Evolutionary conservation across 37 sponge, comb jelly and placozoan species (phyloP), one percentile per base, ranked within the genome.

Genomic region (Ianthella basta): DNA sequence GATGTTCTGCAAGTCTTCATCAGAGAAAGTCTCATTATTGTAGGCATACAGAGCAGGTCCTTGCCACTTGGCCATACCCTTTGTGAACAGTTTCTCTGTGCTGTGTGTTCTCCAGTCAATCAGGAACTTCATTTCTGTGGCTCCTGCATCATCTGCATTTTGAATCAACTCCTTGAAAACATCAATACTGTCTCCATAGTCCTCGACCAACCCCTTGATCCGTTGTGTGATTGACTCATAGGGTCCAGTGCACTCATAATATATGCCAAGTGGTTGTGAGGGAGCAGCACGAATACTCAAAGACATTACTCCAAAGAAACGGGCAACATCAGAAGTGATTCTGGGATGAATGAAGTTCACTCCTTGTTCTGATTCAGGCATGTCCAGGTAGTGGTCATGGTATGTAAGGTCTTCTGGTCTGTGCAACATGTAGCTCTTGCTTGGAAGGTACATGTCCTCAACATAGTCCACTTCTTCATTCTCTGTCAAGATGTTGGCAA

Each of bases 81-180:
- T 55, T 16, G 84, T 39, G 4, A 95, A 23, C 24, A 95, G 59
- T 19, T 84, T 80, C 24, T 20, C 32, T 32, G 32, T 36, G 6
- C 80, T 56, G 59, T 85, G 69, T 39, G 72, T 34, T 69, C 70
- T 0, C 92, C 92, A 90, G 68, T 92, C 90, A 55, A 95, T 74
- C n/a, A 95, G 83, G 81, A 95, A 90, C 79, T 89, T 90, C 21
- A 95, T 85, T 56, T 87, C 80, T n/a, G 81, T 87, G 5, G 96
- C 96, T 72, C 72, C 72, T 38, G 96, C 96, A 90, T 95, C 96
- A 83, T 95, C 96, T 55, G 96, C 96, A 92, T 95, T 95, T 70
- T 95, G 96, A 44, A 92, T 87, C 13, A 95, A 70, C 67, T 95
- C 96, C 59, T 95, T 95, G 77, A 95, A 92, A 36, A 95, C 87